phyloP scores from a whole-genome alignment of 2,888 invertebrate species.

The Idaea aversata region DNA sequence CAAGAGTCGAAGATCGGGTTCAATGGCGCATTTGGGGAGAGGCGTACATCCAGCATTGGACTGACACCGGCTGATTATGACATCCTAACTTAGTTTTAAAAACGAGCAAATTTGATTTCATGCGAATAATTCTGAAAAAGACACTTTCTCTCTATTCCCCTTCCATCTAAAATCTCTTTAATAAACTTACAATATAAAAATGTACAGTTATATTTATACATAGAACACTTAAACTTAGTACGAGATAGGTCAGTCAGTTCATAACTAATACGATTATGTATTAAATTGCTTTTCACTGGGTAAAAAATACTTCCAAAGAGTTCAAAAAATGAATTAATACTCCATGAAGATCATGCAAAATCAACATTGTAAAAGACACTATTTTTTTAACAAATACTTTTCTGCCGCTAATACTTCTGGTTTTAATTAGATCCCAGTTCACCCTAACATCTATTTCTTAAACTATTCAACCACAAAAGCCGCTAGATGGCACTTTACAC shows the following conservation, averaged over 20 bases:
- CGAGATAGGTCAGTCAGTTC: background rate
- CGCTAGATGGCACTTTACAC: slow-evolving; percentile 20
- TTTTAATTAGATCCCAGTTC: background rate
- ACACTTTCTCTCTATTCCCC: too few species aligned
- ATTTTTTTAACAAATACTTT: background rate
- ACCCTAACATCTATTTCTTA: background rate
- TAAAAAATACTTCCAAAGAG: background rate
- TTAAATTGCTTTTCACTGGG: background rate
- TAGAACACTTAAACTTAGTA: background rate
- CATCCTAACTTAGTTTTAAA: too few species aligned
- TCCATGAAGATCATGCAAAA: background rate
- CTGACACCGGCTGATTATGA: too few species aligned
- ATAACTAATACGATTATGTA: background rate
- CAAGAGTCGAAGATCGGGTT: too few species aligned
- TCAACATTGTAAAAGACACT: background rate
- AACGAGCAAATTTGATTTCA: too few species aligned
- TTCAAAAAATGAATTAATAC: background rate
- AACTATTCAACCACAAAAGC: slow-evolving; percentile 13
- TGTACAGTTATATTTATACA: background rate
- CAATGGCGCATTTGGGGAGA: too few species aligned
- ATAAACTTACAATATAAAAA: too few species aligned
- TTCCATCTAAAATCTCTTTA: too few species aligned
- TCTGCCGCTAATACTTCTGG: background rate
- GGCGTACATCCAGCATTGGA: too few species aligned
- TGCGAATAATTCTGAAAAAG: too few species aligned